phyloP scores from a whole-genome alignment of 2,888 invertebrate genomes.

The Heteropelma amictum region DNA sequence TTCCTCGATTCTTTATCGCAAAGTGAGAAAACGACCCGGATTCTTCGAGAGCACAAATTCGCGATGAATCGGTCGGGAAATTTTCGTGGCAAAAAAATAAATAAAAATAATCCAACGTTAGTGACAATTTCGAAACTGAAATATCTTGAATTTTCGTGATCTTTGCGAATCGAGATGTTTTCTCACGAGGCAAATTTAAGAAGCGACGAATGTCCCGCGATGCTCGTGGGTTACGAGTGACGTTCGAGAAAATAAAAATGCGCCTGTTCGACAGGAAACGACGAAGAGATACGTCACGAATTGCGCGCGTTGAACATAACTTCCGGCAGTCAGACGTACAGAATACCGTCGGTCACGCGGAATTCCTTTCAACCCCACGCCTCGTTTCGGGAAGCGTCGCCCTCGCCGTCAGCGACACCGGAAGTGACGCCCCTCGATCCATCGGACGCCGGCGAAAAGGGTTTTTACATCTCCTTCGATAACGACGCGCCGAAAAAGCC shows the following conservation, averaged over 20 bases:
- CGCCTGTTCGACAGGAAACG: constrained; percentile 65
- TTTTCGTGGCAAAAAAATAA: background rate
- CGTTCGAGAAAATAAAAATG: background rate
- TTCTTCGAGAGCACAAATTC: background rate
- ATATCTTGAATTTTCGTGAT: too few relatives aligned
- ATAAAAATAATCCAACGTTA: constrained; percentile 1
- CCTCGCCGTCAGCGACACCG: constrained; percentile 77
- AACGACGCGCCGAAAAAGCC: constrained; percentile 92
- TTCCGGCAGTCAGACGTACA: constrained; percentile 92
- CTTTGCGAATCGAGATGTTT: too few relatives aligned
- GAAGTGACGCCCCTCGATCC: constrained; percentile 78
- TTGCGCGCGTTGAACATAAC: constrained; percentile 90
- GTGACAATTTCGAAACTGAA: too few relatives aligned
- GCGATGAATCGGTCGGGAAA: background rate
- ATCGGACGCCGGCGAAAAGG: constrained; percentile 83
- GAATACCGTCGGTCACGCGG: constrained; percentile 86
- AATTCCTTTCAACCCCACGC: constrained; percentile 84
- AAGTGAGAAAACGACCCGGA: background rate
- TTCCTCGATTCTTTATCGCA: background rate
- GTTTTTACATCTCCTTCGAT: constrained; percentile 96
- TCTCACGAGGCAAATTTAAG: too few relatives aligned
- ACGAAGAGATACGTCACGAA: constrained; percentile 80
- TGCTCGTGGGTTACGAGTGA: background rate
- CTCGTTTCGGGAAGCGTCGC: constrained; percentile 74
- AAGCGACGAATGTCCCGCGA: too few relatives aligned